phyloP scores from a whole-genome alignment of 2,888 invertebrate genomes.

The Cryptus armator region DNA sequence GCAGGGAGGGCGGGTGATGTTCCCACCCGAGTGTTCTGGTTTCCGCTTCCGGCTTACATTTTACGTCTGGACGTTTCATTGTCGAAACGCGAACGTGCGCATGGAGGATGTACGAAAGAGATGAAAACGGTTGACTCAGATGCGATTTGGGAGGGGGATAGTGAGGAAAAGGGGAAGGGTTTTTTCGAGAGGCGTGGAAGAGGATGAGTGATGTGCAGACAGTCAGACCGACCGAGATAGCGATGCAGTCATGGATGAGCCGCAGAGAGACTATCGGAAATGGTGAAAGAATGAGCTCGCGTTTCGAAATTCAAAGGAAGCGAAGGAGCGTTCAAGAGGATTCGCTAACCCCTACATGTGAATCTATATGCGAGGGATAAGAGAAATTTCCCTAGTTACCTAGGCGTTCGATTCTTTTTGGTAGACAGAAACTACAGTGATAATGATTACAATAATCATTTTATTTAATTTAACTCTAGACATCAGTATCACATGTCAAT shows the following conservation, averaged over 20 bases:
- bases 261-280: constrained; percentile 28
- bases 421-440: neutral
- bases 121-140: constrained; percentile 76
- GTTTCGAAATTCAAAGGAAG: constrained; percentile 20
- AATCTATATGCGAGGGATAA: neutral
- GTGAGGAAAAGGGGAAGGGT: constrained; percentile 27
- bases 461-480: neutral
- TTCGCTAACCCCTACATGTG: neutral
- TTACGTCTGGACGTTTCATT: constrained; percentile 78
- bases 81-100: constrained; percentile 75
- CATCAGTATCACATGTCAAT: neutral
- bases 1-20: constrained; percentile 26
- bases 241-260: constrained; percentile 33
- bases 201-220: constrained; percentile 29
- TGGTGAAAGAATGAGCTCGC: constrained; percentile 5
- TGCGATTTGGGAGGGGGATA: constrained; percentile 57
- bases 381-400: neutral
- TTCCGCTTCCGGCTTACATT: constrained; percentile 79
- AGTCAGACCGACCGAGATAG: constrained; percentile 30
- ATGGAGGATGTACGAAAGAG: constrained; percentile 71
- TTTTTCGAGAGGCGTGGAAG: constrained; percentile 28
- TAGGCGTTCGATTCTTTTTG: neutral
- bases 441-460: neutral
- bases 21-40: constrained; percentile 72
- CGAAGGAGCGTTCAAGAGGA: constrained; percentile 11